phyloP scores from a whole-genome alignment of 2,888 invertebrate species.

The Tubulanus polymorphus region DNA sequence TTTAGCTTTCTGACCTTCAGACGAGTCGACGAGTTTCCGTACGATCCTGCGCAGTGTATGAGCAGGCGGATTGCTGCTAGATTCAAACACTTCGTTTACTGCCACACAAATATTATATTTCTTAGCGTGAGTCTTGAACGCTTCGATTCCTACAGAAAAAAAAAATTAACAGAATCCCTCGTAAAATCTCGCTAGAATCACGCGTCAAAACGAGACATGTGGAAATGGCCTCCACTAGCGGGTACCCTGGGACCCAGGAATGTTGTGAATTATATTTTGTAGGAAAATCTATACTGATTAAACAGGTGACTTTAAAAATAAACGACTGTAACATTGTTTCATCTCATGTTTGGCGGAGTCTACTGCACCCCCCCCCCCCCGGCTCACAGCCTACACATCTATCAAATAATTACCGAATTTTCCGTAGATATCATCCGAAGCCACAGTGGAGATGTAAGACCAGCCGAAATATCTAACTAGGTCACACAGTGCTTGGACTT shows the following conservation, averaged over 20 bases:
- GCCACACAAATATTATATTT: slow-evolving; percentile 2
- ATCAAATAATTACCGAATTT: slow-evolving; percentile 4
- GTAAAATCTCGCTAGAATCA: no score
- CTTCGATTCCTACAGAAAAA: slow-evolving; percentile 2
- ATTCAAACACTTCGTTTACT: background rate
- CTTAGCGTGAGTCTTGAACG: slow-evolving; percentile 1
- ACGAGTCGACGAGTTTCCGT: background rate
- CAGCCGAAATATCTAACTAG: slow-evolving; percentile 2
- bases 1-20: background rate
- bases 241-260: no score
- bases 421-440: slow-evolving; percentile 3
- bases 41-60: background rate
- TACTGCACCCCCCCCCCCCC: no score
- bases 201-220: no score
- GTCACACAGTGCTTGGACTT: slow-evolving; percentile 3
- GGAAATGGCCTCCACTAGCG: no score
- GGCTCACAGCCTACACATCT: no score
- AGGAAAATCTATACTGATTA: no score
- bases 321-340: no score
- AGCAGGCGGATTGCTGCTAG: background rate
- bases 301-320: no score
- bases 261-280: no score
- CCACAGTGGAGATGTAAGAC: slow-evolving; percentile 5
- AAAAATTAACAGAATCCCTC: slow-evolving; percentile 1
- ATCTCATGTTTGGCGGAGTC: no score